A percentile compares a stretch with the other conserved stretches of the same genome.
These are phyloP conservation scores for Engystomops pustulosus DNA, from an alignment of 2,113 vertebrate species.

Conservation along the genomic window DNA sequence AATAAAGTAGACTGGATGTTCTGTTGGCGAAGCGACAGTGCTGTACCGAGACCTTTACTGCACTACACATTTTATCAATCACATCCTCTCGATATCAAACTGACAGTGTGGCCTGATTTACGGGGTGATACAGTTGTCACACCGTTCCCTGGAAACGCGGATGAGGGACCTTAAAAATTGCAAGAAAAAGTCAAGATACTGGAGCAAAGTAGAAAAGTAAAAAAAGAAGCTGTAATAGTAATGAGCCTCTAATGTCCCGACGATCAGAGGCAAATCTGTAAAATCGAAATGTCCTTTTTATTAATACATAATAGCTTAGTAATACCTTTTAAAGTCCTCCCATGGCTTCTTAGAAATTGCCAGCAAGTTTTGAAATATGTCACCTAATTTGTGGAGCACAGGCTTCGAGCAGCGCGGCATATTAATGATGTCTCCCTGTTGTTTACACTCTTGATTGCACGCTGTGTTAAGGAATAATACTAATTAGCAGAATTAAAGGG, in stretches of 20 bases:
- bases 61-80: conserved; percentile 47
- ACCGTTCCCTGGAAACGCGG: background rate
- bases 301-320: background rate
- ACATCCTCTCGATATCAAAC: conserved; percentile 36
- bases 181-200: background rate
- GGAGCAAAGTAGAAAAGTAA: background rate
- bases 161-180: conserved; percentile 7
- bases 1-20: conserved; percentile 24
- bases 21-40: conserved; percentile 19
- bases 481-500: background rate
- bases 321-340: background rate
- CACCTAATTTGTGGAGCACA: background rate
- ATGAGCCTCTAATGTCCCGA: background rate
- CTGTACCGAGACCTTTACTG: background rate
- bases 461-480: background rate
- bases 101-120: conserved; percentile 44
- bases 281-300: conserved; percentile 5
- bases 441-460: background rate
- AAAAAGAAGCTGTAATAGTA: background rate
- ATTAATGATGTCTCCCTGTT: background rate
- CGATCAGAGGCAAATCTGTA: background rate
- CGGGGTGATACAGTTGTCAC: background rate
- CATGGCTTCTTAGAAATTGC: conserved; percentile 2
- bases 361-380: background rate
- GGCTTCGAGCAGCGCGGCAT: background rate